phyloP scores from a whole-genome alignment of 2,113 vertebrate genomes.

The Barbus barbus region DNA sequence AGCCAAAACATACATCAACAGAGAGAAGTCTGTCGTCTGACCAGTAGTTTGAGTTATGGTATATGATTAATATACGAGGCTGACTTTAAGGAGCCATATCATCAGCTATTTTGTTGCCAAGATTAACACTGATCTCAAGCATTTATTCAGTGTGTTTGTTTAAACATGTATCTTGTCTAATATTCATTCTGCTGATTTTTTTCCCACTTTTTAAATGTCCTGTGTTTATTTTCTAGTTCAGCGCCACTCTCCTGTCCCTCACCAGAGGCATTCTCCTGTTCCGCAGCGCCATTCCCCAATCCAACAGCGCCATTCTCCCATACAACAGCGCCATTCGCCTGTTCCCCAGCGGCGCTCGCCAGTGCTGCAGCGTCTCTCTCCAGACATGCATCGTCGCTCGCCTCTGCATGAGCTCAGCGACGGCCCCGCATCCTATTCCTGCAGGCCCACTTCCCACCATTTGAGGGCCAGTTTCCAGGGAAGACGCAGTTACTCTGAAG shows the following conservation, averaged over 20 bases:
- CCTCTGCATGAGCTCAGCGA: conserved; percentile 78
- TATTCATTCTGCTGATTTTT: neutral
- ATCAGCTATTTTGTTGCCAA: neutral
- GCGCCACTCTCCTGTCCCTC: conserved; percentile 77
- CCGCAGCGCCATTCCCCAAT: conserved; percentile 86
- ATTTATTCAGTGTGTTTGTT: neutral
- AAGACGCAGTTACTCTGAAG: conserved; percentile 93
- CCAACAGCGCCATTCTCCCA: conserved; percentile 75
- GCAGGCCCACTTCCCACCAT: conserved; percentile 86
- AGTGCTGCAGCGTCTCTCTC: conserved; percentile 78
- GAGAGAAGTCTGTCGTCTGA: neutral
- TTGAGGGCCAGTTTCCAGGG: conserved; percentile 93
- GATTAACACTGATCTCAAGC: neutral
- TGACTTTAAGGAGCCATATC: neutral
- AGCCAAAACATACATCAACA: neutral
- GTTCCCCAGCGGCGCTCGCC: conserved; percentile 84
- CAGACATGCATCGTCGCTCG: conserved; percentile 80
- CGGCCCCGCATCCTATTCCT: conserved; percentile 83
- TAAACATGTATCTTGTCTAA: neutral
- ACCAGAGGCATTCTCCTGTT: conserved; percentile 79
- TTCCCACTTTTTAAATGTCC: neutral
- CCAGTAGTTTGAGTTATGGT: neutral
- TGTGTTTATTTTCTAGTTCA: conserved; percentile 75
- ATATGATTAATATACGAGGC: neutral
- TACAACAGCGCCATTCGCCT: conserved; percentile 76